Evolutionary conservation across 2,888 invertebrate genomes (phyloP), one percentile per base, ranked within the genome.

Genomic region (Hecatera dysodea): DNA sequence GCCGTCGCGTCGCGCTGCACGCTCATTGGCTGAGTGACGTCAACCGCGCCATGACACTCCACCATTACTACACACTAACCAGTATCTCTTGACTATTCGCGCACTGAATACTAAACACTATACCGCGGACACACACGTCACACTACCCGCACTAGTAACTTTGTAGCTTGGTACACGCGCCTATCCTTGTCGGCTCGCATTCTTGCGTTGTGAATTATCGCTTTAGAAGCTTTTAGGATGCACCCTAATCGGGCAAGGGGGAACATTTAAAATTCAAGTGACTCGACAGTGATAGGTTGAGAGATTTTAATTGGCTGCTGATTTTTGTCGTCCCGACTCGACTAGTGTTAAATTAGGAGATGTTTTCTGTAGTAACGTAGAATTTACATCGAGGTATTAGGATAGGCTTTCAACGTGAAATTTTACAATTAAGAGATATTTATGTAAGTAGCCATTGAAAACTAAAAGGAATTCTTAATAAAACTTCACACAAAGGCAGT

Each of bases 11-110:
- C 86, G 90, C 88, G 82, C 90, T 86, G 81, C 85, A 87, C 91
- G 93, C 94, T 94, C 93, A 95, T 95, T 95, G 95, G 95, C 86
- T 88, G 93, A 93, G 90, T 95, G 95, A 95, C 95, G 95, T 95
- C 95, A 95, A 91, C 85, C 91, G 89, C 94, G 93, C 94, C 94
- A 95, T 95, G 93, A 93, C 94, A 91, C 92, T 92, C 93, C 90
- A 90, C 95, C 95, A 94, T 94, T 93, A 91, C 94, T 92, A 89
- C 86, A 81, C 85, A 87, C 86, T 84, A 80, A 89, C 93, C 90
- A 93, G 90, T 82, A 81, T 85, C 81, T 82, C 73, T 72, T 60
- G 64, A 75, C 82, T 74, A 68, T 77, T 75, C 70, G 62, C 67
- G 60, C 82, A 87, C 67, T 78, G 83, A 50, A 92, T 87, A 88